Base-by-base conservation (phyloP, 2,113 vertebrate species). In the Xiphophorus hellerii region DNA sequence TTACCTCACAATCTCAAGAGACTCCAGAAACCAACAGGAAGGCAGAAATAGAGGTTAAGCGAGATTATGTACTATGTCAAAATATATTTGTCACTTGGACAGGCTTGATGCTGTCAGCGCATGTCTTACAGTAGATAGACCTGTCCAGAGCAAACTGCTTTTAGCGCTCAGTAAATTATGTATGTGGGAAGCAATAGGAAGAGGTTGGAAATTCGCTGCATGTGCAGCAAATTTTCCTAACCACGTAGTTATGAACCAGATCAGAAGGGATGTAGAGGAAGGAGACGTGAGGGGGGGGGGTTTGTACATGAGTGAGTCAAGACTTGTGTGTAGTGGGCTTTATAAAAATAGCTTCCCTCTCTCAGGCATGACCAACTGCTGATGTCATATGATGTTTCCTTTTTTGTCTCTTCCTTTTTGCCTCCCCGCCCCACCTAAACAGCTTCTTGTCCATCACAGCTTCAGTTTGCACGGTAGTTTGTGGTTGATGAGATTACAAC, bases 321-420 rank as follows among this genome's bases (percentile, higher is more conserved):
- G 70, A 72, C 66, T 76, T 42, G 27, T 28, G 66, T 86, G 84
- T 73, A 66, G 76, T 70, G 69, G 74, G 30, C 31, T 80, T 35
- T 20, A 74, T 74, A 77, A 88, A 92, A 93, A 89, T 88, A 91
- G 80, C 82, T 68, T 70, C 44, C 39, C 62, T 80, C 77, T 90
- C 83, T 62, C 28, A 67, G 88, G 85, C 87, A 71, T 74, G 27
- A 74, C 65, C 72, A 29, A 35, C 71, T 76, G 84, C 89, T 92
- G 81, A 93, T 85, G 88, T 93, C 88, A 88, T 2, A 48, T 60
- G 62, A 65, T 37, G 62, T 60, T 70, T 69, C 33, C 28, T 80
- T 60, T 48, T 37, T 62, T 77, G 28, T 48, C 28, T 71, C 31
- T 66, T 63, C 31, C 51, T 29, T 61, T 29, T 13, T 58, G 35